phyloP scores from a whole-genome alignment of 1,140 invertebrate species.

The Anastatus disparis region DNA sequence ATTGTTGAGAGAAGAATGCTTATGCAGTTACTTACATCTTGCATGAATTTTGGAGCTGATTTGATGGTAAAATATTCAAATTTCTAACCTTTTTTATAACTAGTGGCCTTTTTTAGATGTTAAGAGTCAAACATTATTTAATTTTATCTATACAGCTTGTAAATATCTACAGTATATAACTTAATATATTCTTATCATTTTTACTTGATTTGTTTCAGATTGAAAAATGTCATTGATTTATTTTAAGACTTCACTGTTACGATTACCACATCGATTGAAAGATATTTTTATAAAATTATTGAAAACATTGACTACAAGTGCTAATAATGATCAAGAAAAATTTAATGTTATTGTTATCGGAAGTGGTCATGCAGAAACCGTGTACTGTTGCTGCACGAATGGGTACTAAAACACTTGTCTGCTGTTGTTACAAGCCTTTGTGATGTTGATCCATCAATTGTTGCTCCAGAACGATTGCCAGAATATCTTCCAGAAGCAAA shows the following conservation, averaged over 20 bases:
- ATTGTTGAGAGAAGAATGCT: slow-evolving; percentile 94
- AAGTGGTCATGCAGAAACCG: slow-evolving; percentile 92
- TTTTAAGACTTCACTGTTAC: no score
- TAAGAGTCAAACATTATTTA: no score
- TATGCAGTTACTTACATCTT: slow-evolving; percentile 93
- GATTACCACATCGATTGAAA: no score
- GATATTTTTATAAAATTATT: no score
- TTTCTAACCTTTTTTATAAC: no score
- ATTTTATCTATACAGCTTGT: no score
- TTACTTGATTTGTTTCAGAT: no score
- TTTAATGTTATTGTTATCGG: slow-evolving; percentile 88
- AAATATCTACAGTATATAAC: no score
- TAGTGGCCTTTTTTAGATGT: no score
- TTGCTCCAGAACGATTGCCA: slow-evolving; percentile 57
- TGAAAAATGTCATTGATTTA: no score
- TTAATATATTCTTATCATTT: no score
- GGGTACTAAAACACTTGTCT: slow-evolving; percentile 83
- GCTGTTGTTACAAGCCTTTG: slow-evolving; percentile 62
- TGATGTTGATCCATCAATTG: slow-evolving; percentile 61
- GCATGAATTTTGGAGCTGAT: slow-evolving; percentile 81
- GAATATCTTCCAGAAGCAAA: slow-evolving; percentile 61
- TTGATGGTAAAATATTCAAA: slow-evolving; percentile 72
- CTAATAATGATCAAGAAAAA: slow-evolving; percentile 42
- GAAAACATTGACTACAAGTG: slow-evolving; percentile 31
- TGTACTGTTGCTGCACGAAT: slow-evolving; percentile 86